These are phyloP conservation scores for Phrynosoma blainvillii DNA, from an alignment of 2,113 vertebrate species.

Conservation along the genomic window DNA sequence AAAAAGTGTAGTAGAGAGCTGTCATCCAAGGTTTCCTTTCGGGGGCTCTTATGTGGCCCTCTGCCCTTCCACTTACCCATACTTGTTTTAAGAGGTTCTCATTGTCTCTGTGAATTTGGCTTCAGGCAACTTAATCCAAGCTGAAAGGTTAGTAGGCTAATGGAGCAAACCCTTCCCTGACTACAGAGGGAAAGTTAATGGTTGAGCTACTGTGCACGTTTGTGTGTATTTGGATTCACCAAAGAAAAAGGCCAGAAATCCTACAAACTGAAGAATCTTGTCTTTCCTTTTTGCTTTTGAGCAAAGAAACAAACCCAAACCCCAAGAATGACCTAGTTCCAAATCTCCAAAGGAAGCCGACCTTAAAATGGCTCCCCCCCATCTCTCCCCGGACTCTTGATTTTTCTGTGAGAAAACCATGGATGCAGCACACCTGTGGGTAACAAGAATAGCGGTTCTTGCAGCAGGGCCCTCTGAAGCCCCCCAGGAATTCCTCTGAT, in stretches of 20 bases:
- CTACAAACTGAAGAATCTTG: neutral
- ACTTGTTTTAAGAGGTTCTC: too few species aligned
- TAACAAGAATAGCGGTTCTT: slow-evolving; percentile 22
- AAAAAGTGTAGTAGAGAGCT: too few species aligned
- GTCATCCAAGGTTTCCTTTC: too few species aligned
- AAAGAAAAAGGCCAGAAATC: slow-evolving; percentile 33
- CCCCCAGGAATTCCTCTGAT: slow-evolving; percentile 19
- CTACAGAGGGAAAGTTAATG: neutral
- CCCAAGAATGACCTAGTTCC: slow-evolving; percentile 4
- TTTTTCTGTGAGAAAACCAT: slow-evolving; percentile 23
- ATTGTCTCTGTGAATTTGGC: too few species aligned
- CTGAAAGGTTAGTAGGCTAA: too few species aligned
- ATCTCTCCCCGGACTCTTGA: slow-evolving; percentile 1
- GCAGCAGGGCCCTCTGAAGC: slow-evolving; percentile 11
- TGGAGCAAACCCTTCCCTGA: too few species aligned
- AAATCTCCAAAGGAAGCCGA: slow-evolving; percentile 24
- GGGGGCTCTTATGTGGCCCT: too few species aligned
- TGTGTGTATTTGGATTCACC: slow-evolving; percentile 31
- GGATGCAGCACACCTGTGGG: slow-evolving; percentile 22
- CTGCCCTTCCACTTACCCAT: too few species aligned
- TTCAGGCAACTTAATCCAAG: too few species aligned
- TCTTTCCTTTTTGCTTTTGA: neutral
- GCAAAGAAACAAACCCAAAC: neutral
- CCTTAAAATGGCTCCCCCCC: slow-evolving; percentile 8
- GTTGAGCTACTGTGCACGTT: too few species aligned